Base-by-base conservation (phyloP, 2,113 vertebrate genomes). In the Xiphorhynchus elegans region DNA sequence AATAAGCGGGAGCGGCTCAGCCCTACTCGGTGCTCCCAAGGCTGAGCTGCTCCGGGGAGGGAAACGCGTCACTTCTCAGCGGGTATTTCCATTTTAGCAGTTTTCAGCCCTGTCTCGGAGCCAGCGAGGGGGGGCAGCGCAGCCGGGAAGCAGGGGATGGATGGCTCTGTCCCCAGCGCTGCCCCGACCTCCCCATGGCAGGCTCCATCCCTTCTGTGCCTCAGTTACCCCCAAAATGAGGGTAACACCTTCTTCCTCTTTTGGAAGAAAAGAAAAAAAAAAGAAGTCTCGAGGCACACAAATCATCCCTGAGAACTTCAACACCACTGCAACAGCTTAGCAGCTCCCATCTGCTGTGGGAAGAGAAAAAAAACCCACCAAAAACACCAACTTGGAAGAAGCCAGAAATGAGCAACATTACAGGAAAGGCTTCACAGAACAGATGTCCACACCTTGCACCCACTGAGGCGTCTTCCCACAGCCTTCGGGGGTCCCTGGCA, bases 11-110 rank as follows among this genome's bases (percentile, higher is more conserved):
- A 42, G 2, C 73, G 33, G 93, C 73, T 78, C 47, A 47, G 76
- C 84, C 58, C 25, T 5, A 58, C 75, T 35, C 8, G 2, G 4
- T 19, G 88, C 31, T 78, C 60, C 60, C 59, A 10, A 2, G 42
- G 7, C 29, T 11, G 4, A 18, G 28, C 28, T 2, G 86, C 80
- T 55, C 55, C 5, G 29, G 81, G n/a, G 58, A 28, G 68, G 76
- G 83, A 73, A 74, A 17, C 12, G 14, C 79, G 37, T 68, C 14
- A 4, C 69, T 78, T 47, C 73, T 62, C 93, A 20, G 76, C 21
- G 64, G 59, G 66, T 40, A 47, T 91, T 96, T 86, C 80, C 95
- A 91, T 91, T 84, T 89, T 84, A 37, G 87, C 90, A 15, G 62
- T 9, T 87, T 6, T 2, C 82, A 85, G 70, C 84, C 40, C 90